Evolutionary conservation across 1,140 invertebrate genomes (phyloP).

Genomic region (Aradophagus sp.): DNA sequence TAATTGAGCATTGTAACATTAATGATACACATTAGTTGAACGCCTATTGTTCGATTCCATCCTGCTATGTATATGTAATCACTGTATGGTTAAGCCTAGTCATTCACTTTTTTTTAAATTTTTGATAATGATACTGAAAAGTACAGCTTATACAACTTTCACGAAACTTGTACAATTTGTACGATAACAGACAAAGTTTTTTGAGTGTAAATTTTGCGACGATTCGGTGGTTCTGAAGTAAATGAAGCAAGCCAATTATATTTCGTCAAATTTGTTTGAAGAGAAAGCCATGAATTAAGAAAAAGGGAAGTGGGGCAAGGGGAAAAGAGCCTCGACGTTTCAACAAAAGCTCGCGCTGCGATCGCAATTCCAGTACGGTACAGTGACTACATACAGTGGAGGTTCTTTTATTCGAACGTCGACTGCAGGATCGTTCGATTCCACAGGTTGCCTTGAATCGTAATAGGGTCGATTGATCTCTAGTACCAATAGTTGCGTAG

Average conservation of each 20-base stretch:
- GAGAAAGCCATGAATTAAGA: constrained; percentile 5
- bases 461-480: constrained; percentile 53
- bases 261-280: constrained; percentile 22
- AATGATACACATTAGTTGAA: too few species aligned
- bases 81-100: too few species aligned
- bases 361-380: constrained; percentile 23
- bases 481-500: constrained; percentile 51
- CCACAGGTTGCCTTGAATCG: constrained; percentile 54
- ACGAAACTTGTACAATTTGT: too few species aligned
- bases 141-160: too few species aligned
- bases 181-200: too few species aligned
- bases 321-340: constrained; percentile 20
- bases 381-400: constrained; percentile 5
- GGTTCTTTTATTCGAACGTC: constrained; percentile 46
- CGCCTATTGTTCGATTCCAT: too few species aligned
- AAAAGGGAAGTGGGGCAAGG: background rate
- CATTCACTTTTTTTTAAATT: too few species aligned
- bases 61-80: too few species aligned
- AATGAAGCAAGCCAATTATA: constrained; percentile 30
- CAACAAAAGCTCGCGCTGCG: constrained; percentile 29
- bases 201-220: too few species aligned
- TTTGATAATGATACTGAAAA: too few species aligned
- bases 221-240: too few species aligned
- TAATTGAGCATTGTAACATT: too few species aligned
- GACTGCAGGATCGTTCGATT: constrained; percentile 33